A percentile compares a stretch with the other conserved stretches of the same genome.
phyloP scores from a whole-genome alignment of 2,888 invertebrate genomes.

The Lampropteryx suffumata region DNA sequence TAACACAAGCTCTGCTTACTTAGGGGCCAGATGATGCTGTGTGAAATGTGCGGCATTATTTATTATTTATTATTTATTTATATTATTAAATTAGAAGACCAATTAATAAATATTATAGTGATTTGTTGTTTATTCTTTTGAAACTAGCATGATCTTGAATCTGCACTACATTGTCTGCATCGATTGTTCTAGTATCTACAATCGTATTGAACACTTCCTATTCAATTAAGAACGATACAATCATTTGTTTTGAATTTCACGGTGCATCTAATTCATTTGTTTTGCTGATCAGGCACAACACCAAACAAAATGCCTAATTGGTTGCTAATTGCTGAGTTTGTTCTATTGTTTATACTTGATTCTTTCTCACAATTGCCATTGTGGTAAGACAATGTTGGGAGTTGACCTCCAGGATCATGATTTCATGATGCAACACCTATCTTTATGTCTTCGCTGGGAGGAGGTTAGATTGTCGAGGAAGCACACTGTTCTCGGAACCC shows the following conservation, averaged over 20 bases:
- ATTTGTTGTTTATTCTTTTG: too few species aligned
- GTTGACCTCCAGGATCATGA: conserved; percentile 71
- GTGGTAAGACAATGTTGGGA: conserved; percentile 79
- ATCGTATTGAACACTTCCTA: conserved; percentile 24
- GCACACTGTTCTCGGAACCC: conserved; percentile 47
- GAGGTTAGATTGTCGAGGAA: conserved; percentile 51
- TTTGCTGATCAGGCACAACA: conserved; percentile 48
- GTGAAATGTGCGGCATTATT: too few species aligned
- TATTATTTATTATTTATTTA: too few species aligned
- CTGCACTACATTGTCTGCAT: conserved; percentile 16
- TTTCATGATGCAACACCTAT: conserved; percentile 59
- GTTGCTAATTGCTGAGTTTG: conserved; percentile 72
- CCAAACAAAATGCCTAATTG: conserved; percentile 75
- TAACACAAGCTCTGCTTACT: too few species aligned
- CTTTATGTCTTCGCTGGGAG: neutral
- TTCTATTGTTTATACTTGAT: conserved; percentile 69
- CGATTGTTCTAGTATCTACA: conserved; percentile 19
- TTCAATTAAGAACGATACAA: conserved; percentile 28
- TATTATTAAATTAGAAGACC: too few species aligned
- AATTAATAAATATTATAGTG: too few species aligned
- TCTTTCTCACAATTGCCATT: conserved; percentile 80
- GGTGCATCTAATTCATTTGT: conserved; percentile 50
- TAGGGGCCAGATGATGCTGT: too few species aligned
- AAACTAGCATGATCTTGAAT: conserved; percentile 7
- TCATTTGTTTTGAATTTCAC: conserved; percentile 42